phyloP scores from a whole-genome alignment of 2,888 invertebrate species.

The Phyto melanocephala region DNA sequence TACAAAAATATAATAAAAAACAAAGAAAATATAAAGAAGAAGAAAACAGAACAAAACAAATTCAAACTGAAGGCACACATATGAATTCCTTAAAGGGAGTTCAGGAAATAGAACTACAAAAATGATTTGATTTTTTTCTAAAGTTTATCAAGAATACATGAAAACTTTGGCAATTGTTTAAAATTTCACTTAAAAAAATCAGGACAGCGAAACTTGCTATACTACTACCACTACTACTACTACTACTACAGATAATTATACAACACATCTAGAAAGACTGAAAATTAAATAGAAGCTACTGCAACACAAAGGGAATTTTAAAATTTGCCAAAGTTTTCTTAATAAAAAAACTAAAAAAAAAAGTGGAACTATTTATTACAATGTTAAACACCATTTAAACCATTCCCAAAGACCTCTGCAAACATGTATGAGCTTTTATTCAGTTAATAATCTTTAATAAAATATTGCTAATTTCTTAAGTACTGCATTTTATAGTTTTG shows the following conservation, averaged over 20 bases:
- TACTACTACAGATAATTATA: too few species aligned
- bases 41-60: constrained; percentile 6
- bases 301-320: constrained; percentile 63
- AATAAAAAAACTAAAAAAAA: background rate
- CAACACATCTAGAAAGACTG: too few species aligned
- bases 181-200: constrained; percentile 65
- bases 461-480: constrained; percentile 38
- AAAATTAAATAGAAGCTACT: background rate
- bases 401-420: constrained; percentile 38
- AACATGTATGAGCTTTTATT: constrained; percentile 39
- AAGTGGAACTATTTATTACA: background rate
- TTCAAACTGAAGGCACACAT: too few species aligned
- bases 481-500: constrained; percentile 58
- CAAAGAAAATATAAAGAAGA: background rate
- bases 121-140: constrained; percentile 78
- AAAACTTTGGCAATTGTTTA: constrained; percentile 74
- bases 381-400: constrained; percentile 11
- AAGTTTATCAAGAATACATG: constrained; percentile 68
- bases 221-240: too few species aligned
- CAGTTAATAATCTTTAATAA: constrained; percentile 2
- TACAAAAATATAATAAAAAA: constrained; percentile 42
- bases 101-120: constrained; percentile 37
- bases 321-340: constrained; percentile 74
- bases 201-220: background rate
- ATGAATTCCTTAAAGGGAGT: constrained; percentile 28